Evolutionary conservation across 2,888 invertebrate genomes (phyloP).

Genomic region (Nephrotoma appendiculata): DNA sequence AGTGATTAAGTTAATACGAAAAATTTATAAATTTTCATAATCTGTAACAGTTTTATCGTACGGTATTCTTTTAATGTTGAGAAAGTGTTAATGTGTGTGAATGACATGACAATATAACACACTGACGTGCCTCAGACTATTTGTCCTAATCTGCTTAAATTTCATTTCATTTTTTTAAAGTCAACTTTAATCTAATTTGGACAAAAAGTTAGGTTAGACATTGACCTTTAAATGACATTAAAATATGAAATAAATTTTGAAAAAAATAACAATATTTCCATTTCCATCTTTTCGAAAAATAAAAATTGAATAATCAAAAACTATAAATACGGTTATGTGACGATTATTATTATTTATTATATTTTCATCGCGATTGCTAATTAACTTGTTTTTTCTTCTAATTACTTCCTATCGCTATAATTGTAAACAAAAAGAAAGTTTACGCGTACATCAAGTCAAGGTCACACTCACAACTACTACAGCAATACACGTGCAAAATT

Average conservation of each 20-base stretch:
- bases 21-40: neutral
- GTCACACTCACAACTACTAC: neutral
- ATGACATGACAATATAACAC: too few relatives aligned
- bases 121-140: too few relatives aligned
- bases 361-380: neutral
- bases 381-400: neutral
- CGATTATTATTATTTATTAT: neutral
- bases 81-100: neutral
- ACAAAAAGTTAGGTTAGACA: neutral
- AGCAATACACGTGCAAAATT: neutral
- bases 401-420: neutral
- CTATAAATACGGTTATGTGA: neutral
- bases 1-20: neutral
- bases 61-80: neutral
- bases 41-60: neutral
- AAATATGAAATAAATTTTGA: neutral
- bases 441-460: neutral
- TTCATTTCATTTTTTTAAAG: neutral
- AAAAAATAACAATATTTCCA: neutral
- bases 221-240: conserved; percentile 1
- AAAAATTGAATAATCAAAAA: neutral
- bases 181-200: neutral
- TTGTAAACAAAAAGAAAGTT: neutral
- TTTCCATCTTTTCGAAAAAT: neutral
- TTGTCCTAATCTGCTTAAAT: neutral